These are phyloP conservation scores for Muntiacus muntjak DNA, from an alignment of 2,113 vertebrate genomes.

Conservation along the genomic window DNA sequence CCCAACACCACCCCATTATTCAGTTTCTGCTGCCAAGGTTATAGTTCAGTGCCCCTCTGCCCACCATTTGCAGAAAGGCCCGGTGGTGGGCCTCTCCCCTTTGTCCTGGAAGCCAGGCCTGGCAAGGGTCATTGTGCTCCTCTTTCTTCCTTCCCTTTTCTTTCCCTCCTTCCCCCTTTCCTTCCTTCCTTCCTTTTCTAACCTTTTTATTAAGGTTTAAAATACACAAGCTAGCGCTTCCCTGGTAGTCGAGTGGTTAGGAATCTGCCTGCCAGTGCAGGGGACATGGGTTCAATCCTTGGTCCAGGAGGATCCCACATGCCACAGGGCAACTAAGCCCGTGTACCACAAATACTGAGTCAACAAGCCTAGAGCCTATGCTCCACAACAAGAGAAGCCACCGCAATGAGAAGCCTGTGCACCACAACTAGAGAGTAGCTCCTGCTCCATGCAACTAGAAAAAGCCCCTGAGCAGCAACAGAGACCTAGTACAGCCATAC, in stretches of 20 bases:
- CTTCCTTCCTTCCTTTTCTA: no score
- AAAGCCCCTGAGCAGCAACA: not conserved
- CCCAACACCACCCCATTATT: accelerated
- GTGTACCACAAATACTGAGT: not conserved
- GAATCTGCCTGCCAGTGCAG: not conserved
- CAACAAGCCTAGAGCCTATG: not conserved
- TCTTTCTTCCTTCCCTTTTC: not conserved
- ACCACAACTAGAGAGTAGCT: not conserved
- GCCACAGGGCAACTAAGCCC: not conserved
- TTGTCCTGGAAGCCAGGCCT: not conserved
- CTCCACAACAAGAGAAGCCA: not conserved
- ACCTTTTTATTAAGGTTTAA: not conserved
- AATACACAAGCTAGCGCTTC: not conserved
- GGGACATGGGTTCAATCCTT: not conserved
- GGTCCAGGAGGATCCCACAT: not conserved
- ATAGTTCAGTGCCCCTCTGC: not conserved
- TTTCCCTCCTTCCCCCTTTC: no score
- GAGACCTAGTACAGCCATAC: not conserved
- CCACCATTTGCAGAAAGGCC: not conserved
- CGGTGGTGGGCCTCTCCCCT: not conserved
- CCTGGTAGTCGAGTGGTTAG: not conserved
- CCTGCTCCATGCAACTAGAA: not conserved
- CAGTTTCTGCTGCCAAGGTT: not conserved
- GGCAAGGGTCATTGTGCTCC: not conserved
- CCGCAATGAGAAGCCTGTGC: no score